Conservation (phyloP, 64 coral and sea anemone genomes). For the Pachyseris speciosa region DNA sequence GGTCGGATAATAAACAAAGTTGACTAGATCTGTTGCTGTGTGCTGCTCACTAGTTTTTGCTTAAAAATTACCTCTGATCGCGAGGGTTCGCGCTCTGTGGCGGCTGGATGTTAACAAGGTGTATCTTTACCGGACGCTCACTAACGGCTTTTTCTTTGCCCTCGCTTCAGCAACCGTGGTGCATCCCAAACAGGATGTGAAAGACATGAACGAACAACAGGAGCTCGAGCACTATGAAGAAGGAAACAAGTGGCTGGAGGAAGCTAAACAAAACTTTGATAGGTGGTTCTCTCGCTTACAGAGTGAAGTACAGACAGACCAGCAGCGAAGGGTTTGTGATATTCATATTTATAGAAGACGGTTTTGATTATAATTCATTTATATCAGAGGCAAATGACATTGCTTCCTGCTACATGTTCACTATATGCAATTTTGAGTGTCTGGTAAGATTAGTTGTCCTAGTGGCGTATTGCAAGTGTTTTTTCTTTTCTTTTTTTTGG, state of each 20-base stretch:
- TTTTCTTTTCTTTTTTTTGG: too few species aligned
- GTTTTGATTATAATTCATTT: background rate
- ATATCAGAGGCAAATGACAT: too few species aligned
- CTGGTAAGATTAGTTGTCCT: too few species aligned
- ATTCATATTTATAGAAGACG: background rate
- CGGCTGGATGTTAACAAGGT: too few species aligned
- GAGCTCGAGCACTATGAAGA: slow-evolving; percentile 98
- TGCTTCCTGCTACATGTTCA: too few species aligned
- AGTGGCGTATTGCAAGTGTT: too few species aligned
- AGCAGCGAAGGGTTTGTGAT: slow-evolving; percentile 79
- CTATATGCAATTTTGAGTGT: too few species aligned
- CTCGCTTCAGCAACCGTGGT: slow-evolving; percentile 61
- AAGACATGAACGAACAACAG: slow-evolving; percentile 87
- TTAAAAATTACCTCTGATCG: too few species aligned
- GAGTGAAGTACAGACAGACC: slow-evolving; percentile 40
- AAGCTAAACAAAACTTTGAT: slow-evolving; percentile 84
- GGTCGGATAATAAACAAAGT: too few species aligned
- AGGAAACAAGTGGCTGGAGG: slow-evolving; percentile 84
- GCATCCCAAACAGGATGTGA: slow-evolving; percentile 78
- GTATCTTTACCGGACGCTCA: background rate
- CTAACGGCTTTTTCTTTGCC: background rate
- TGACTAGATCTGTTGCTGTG: too few species aligned
- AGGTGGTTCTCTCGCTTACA: slow-evolving; percentile 73
- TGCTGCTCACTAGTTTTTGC: too few species aligned
- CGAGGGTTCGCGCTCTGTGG: too few species aligned